Percentiles rank a stretch among this genome's conserved stretches.
Conservation (phyloP, 1,140 invertebrate species). For the Paramacrobiotus metropolitanus region DNA sequence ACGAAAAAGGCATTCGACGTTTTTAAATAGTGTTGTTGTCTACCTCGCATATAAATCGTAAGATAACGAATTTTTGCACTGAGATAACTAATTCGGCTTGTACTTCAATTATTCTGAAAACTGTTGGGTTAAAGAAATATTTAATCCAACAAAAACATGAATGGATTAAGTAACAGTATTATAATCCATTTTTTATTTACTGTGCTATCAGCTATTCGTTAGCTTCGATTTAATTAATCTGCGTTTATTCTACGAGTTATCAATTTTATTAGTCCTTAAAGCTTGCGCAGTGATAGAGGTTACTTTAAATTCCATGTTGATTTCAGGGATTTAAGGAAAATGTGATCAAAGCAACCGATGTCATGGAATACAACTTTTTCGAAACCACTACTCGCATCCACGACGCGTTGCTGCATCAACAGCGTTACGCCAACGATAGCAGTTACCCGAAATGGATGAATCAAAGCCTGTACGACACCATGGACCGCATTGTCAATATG, state of each 20-base stretch:
- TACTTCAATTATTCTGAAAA: neutral
- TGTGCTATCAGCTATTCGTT: too few relatives aligned
- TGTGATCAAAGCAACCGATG: neutral
- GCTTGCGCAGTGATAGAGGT: too few relatives aligned
- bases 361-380: neutral
- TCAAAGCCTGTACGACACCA: neutral
- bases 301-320: too few relatives aligned
- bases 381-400: neutral
- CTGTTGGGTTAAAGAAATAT: neutral
- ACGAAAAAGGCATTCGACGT: neutral
- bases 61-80: neutral
- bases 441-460: neutral
- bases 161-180: too few relatives aligned
- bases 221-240: too few relatives aligned
- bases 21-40: neutral
- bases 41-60: neutral
- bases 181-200: too few relatives aligned
- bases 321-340: neutral
- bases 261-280: too few relatives aligned
- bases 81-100: neutral
- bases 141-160: too few relatives aligned
- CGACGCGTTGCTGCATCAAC: neutral
- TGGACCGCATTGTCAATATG: neutral
- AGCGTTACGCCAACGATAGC: neutral
- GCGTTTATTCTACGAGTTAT: too few relatives aligned